Evolutionary conservation across 1,140 invertebrate genomes (phyloP).

Genomic region (Odontomachus brunneus): DNA sequence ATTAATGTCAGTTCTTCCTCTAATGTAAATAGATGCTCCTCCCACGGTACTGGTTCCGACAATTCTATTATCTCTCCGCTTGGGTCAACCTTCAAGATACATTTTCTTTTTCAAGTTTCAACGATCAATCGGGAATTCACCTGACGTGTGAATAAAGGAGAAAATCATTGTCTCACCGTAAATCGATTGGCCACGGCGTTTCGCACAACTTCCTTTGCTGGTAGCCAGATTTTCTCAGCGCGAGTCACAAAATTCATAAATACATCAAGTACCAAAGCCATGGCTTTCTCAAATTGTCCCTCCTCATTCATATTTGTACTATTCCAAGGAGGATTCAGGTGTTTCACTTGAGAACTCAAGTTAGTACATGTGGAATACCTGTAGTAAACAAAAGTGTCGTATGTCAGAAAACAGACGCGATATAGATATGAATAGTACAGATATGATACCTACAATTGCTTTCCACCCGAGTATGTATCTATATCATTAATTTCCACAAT

Average conservation of each 20-base stretch:
- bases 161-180: conserved; percentile 76
- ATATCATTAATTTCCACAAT: conserved; percentile 98
- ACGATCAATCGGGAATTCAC: background rate
- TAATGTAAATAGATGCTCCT: conserved; percentile 93
- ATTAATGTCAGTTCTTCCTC: conserved; percentile 91
- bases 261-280: conserved; percentile 92
- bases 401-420: conserved; percentile 10
- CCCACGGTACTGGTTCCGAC: conserved; percentile 92
- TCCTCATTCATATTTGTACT: conserved; percentile 86
- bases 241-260: conserved; percentile 91
- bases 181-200: conserved; percentile 90
- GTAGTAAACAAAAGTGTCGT: conserved; percentile 56
- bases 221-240: conserved; percentile 92
- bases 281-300: conserved; percentile 90
- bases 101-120: background rate
- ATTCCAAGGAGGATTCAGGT: conserved; percentile 96
- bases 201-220: conserved; percentile 91
- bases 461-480: conserved; percentile 95
- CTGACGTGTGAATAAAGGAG: background rate
- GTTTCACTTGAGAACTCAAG: conserved; percentile 89
- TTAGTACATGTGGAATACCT: conserved; percentile 93
- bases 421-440: background rate
- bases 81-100: conserved; percentile 84
- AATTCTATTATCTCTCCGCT: conserved; percentile 94
- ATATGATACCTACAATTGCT: conserved; percentile 67